These are phyloP conservation scores for Galagoides demidoff DNA, from an alignment of 2,797 vertebrate species.

Conservation along the genomic window DNA sequence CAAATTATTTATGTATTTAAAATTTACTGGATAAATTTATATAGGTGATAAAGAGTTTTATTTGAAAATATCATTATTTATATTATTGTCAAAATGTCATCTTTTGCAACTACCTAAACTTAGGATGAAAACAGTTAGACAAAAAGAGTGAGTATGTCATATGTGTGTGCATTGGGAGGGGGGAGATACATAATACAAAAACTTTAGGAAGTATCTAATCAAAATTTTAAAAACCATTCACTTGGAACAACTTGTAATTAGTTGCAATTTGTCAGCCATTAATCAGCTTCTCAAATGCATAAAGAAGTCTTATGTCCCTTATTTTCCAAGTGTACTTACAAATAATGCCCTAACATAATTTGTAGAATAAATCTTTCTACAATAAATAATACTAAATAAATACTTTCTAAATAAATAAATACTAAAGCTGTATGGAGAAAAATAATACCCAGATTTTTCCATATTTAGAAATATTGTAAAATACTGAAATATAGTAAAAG, in stretches of 20 bases:
- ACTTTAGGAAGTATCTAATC: not conserved
- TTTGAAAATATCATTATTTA: conserved; percentile 29
- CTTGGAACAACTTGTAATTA: not conserved
- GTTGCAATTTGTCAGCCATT: not conserved
- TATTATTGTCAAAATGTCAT: not conserved
- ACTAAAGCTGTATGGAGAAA: not conserved
- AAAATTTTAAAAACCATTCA: not conserved
- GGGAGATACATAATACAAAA: not conserved
- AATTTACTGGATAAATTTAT: not conserved
- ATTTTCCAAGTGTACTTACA: not conserved
- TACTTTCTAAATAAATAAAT: too few relatives aligned
- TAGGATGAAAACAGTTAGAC: not conserved
- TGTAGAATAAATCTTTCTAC: not conserved
- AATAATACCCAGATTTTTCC: not conserved
- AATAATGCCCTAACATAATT: not conserved
- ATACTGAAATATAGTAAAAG: not conserved
- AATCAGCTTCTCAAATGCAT: not conserved
- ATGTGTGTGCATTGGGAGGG: not conserved
- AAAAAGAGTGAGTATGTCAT: not conserved
- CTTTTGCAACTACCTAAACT: not conserved
- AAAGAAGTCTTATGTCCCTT: not conserved
- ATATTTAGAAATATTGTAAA: not conserved
- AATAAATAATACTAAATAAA: too few relatives aligned
- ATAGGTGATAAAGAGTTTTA: not conserved
- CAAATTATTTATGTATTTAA: conserved; percentile 4